Evolutionary conservation across 2,113 vertebrate genomes (phyloP).

Genomic region (Chiloscyllium plagiosum): DNA sequence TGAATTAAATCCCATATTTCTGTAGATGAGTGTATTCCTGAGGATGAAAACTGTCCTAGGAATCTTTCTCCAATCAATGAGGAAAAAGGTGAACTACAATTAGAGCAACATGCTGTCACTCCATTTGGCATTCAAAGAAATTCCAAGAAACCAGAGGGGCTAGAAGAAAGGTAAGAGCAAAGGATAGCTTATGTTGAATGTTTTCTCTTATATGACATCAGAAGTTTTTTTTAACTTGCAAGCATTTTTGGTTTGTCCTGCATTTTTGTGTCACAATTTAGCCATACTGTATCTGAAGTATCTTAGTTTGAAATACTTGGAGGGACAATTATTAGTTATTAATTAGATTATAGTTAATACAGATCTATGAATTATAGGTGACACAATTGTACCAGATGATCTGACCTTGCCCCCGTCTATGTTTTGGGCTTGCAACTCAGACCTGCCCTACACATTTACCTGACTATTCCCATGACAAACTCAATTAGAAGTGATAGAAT

Average conservation of each 20-base stretch:
- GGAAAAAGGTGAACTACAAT: constrained; percentile 41
- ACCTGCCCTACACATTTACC: not conserved
- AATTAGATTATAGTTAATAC: not conserved
- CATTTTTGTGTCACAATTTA: not conserved
- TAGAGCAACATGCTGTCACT: constrained; percentile 39
- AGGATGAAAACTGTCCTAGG: constrained; percentile 35
- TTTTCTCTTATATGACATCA: not conserved
- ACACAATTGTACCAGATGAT: not conserved
- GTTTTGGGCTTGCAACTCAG: not conserved
- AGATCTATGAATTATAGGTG: not conserved
- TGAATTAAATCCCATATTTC: constrained; percentile 18
- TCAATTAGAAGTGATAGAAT: not conserved
- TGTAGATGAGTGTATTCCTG: constrained; percentile 36
- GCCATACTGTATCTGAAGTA: not conserved
- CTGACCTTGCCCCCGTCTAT: not conserved
- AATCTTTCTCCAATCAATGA: constrained; percentile 45
- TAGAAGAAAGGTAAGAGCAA: constrained; percentile 48
- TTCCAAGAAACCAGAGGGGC: constrained; percentile 39
- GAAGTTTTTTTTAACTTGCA: not conserved
- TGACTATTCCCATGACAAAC: not conserved
- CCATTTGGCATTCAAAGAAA: constrained; percentile 42
- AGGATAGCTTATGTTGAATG: not conserved
- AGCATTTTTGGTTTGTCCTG: not conserved
- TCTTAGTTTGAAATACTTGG: not conserved
- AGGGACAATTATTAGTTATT: not conserved